Percentiles rank a stretch among this genome's conserved stretches.
Evolutionary conservation across 2,888 invertebrate genomes (phyloP).

Genomic region (Elaeidobius kamerunicus): DNA sequence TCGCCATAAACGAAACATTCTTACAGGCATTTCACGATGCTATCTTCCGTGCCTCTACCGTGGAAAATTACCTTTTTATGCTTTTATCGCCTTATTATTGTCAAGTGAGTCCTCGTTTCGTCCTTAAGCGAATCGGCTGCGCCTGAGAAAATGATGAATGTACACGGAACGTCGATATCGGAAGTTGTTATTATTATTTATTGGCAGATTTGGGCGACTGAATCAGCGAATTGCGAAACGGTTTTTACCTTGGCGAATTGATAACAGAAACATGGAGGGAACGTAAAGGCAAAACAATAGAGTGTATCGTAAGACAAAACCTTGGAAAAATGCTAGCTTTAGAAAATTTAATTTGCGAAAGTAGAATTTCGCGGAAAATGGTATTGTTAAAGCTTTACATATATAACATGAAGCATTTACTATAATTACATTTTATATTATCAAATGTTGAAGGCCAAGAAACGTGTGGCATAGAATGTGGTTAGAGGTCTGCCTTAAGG

Average conservation of each 20-base stretch:
- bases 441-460: too few relatives aligned
- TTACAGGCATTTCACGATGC: not conserved
- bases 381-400: too few relatives aligned
- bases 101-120: conserved; percentile 14
- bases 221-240: not conserved
- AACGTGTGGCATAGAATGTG: too few relatives aligned
- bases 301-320: too few relatives aligned
- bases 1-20: too few relatives aligned
- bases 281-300: too few relatives aligned
- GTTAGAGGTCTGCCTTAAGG: too few relatives aligned
- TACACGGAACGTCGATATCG: conserved; percentile 13
- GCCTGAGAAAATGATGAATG: conserved; percentile 11
- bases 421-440: too few relatives aligned
- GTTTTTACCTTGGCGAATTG: not conserved
- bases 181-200: conserved; percentile 15
- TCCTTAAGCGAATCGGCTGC: conserved; percentile 2
- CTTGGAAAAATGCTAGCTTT: too few relatives aligned
- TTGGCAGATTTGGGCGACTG: conserved; percentile 1
- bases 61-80: conserved; percentile 3
- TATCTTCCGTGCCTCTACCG: not conserved
- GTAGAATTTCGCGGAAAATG: too few relatives aligned
- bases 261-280: not conserved
- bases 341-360: too few relatives aligned
- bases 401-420: too few relatives aligned
- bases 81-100: conserved; percentile 12